phyloP scores from a whole-genome alignment of 2,888 invertebrate genomes.

The Panopea generosa region DNA sequence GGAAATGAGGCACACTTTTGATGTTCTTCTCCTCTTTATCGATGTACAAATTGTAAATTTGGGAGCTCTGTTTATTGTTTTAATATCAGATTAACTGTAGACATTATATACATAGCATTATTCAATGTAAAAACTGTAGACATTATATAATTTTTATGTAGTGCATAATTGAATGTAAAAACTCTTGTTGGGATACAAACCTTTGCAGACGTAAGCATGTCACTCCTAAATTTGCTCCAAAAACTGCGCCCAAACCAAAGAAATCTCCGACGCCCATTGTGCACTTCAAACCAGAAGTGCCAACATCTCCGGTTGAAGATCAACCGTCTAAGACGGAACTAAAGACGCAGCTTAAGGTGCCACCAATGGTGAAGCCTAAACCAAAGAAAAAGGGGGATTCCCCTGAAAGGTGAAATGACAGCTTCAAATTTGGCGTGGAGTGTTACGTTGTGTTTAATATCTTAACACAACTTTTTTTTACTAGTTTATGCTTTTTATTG shows the following conservation, averaged over 20 bases:
- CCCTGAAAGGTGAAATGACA: conserved; percentile 55
- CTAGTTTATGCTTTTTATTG: neutral
- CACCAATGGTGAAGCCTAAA: conserved; percentile 57
- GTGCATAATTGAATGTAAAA: too few relatives aligned
- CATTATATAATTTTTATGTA: too few relatives aligned
- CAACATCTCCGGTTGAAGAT: conserved; percentile 29
- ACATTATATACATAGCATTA: too few relatives aligned
- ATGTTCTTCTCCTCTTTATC: too few relatives aligned
- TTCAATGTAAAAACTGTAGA: too few relatives aligned
- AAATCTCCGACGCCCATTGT: conserved; percentile 35
- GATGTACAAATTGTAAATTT: too few relatives aligned
- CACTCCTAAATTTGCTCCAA: conserved; percentile 48
- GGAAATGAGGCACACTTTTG: too few relatives aligned
- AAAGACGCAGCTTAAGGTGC: conserved; percentile 56
- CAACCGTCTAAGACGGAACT: conserved; percentile 53
- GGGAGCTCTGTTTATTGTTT: too few relatives aligned
- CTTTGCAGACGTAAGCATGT: conserved; percentile 54
- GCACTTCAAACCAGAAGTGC: conserved; percentile 50
- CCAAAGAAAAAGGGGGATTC: conserved; percentile 57
- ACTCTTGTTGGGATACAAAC: neutral
- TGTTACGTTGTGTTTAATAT: conserved; percentile 1
- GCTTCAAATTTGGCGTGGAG: conserved; percentile 6
- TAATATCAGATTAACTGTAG: too few relatives aligned
- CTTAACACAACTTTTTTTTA: conserved; percentile 5
- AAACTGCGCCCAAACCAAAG: conserved; percentile 60